Evolutionary conservation across 1,140 invertebrate genomes (phyloP), one percentile per base, ranked within the genome.

Genomic region (Brachionus rubens): DNA sequence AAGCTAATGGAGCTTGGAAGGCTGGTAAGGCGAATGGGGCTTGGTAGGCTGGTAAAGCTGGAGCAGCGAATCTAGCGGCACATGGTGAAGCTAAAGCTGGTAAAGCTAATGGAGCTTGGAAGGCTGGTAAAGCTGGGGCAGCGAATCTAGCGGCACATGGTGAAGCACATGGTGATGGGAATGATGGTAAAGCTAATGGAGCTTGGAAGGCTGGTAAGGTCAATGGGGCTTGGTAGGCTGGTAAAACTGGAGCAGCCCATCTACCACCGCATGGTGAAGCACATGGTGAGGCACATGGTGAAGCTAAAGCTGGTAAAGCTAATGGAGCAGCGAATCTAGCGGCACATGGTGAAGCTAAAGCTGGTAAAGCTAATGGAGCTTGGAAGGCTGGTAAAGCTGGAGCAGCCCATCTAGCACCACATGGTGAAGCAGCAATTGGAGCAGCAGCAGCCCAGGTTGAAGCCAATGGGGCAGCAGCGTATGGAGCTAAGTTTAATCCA

Each of bases 341-440:
- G 0, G 33, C 24, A 2, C n/a, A n/a, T n/a, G n/a, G n/a, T n/a
- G 54, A 16, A 16, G 28, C 30, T 33, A 33, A 16, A 36, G 2
- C 4, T 59, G 30, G 30, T 1, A 21, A 59, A 9, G 26, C 26
- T n/a, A 24, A 54, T 33, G 52, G 52, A 26, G 12, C 2, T 28
- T 24, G 16, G 16, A 54, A 14, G 28, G 1, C 3, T 54, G 24
- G 24, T 4, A n/a, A 54, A 9, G 26, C 26, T 16, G 28, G 19
- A 19, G 54, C 28, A 16, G 14, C 3, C 9, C 28, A 36, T 16
- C 19, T 6, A 33, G 30, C 16, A 59, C 12, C 54, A 16, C 16
- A 59, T 9, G 54, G 52, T 36, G 54, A 59, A 59, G 54, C 54
- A 59, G 54, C 54, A 41, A 59, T 33, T 59, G 54, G 54, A 59